A percentile compares a stretch with the other conserved stretches of the same genome.
These are phyloP conservation scores for Coracias cyanogaster DNA, from an alignment of 2,797 vertebrate genomes.

Conservation along the genomic window DNA sequence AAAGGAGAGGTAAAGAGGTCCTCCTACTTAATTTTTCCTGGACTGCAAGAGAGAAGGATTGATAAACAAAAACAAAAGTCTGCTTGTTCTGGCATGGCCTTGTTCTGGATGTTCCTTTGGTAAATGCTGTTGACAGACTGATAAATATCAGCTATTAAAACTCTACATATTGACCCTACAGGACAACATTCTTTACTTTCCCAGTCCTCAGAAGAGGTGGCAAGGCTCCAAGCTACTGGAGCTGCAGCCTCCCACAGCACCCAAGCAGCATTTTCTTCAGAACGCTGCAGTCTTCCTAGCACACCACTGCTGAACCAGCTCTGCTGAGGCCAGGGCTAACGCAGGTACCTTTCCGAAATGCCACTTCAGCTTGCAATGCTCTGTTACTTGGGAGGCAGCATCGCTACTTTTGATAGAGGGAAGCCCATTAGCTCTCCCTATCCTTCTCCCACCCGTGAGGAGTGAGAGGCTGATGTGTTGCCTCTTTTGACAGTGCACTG, in stretches of 20 bases:
- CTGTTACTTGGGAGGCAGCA: neutral
- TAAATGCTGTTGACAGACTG: neutral
- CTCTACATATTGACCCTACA: neutral
- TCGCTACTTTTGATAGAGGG: neutral
- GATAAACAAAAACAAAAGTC: neutral
- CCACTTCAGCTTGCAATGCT: fast-evolving
- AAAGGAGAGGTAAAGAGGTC: neutral
- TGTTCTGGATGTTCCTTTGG: neutral
- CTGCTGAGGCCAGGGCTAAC: neutral
- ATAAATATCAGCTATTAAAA: neutral
- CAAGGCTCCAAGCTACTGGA: neutral
- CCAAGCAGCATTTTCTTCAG: neutral
- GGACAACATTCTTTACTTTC: neutral
- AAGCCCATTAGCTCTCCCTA: neutral
- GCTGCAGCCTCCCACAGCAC: neutral
- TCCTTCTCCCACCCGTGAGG: neutral
- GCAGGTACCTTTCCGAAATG: neutral
- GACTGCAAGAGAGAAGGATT: neutral
- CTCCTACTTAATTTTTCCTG: neutral
- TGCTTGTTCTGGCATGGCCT: neutral
- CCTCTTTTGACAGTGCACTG: neutral
- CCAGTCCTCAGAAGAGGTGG: neutral
- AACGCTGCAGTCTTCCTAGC: neutral
- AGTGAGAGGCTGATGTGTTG: fast-evolving
- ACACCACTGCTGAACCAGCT: neutral